These are phyloP conservation scores for Drosophila longiperda DNA, from an alignment of 2,888 invertebrate species.

Conservation along the genomic window DNA sequence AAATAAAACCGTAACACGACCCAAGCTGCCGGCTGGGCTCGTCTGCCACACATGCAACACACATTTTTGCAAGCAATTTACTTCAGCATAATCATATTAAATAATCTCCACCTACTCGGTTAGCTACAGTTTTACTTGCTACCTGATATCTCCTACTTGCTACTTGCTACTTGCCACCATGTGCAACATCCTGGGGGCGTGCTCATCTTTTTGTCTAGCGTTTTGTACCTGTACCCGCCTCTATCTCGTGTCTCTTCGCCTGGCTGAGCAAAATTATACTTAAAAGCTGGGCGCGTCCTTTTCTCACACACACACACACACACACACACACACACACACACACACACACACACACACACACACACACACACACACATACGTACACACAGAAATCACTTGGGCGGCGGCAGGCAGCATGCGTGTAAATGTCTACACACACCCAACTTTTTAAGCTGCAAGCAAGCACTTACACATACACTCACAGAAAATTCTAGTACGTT, in stretches of 20 bases:
- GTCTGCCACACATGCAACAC: conserved; percentile 66
- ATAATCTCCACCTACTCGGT: conserved; percentile 76
- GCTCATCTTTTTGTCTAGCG: conserved; percentile 77
- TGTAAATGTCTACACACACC: conserved; percentile 63
- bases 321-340: conserved; percentile 1
- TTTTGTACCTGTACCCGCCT: conserved; percentile 65
- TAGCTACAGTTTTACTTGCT: conserved; percentile 40
- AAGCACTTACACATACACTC: conserved; percentile 39
- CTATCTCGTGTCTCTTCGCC: conserved; percentile 11
- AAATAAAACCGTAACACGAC: conserved; percentile 44
- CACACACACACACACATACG: neutral
- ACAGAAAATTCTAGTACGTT: neutral
- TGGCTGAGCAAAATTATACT: conserved; percentile 65
- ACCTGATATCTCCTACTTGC: neutral
- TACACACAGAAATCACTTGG: conserved; percentile 7
- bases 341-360: conserved; percentile 9
- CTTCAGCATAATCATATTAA: conserved; percentile 80
- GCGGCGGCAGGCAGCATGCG: conserved; percentile 55
- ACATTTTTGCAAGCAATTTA: conserved; percentile 79
- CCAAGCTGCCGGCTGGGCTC: conserved; percentile 24
- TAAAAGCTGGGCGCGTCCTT: conserved; percentile 75
- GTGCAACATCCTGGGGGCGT: conserved; percentile 62
- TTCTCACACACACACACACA: conserved; percentile 12
- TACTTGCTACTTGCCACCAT: conserved; percentile 15
- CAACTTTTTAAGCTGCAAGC: conserved; percentile 74